Base-by-base conservation (phyloP, 2,113 vertebrate species). In the Rhineura floridana region DNA sequence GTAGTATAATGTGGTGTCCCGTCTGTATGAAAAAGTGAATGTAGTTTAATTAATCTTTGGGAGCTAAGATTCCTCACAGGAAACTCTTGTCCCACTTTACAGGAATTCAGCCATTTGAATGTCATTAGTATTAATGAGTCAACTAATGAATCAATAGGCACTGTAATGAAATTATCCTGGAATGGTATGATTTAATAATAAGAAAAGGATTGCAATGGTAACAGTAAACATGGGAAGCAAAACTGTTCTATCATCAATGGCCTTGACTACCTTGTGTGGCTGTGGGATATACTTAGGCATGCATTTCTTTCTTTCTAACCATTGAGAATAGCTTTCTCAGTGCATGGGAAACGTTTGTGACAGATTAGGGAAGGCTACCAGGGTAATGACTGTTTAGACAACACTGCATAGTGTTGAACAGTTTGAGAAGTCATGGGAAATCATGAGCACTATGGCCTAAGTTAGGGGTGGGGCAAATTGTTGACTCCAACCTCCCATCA, bases 81-180 rank as follows among this genome's bases (percentile, higher is more conserved):
- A 92, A 94, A 94, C 19, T 87, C 90, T 92, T 89, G 94, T 88
- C 92, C 81, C 84, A 91, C 81, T 92, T 94, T 93, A 78, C 79
- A 92, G 63, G 76, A 82, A 90, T 92, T 90, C 92, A 90, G 55
- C 81, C 46, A 82, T 92, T 93, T 84, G 48, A 70, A 85, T 93
- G 67, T 73, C 90, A 91, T 90, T 92, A 93, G 93, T 92, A 91
- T 85, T 87, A 79, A 70, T 84, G 75, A 90, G 59, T 70, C 84
- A 81, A 81, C 81, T 94, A 86, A 82, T 94, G 90, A 88, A 92
- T 92, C 93, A 91, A 90, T 87, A 83, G 80, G 89, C 88, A 89
- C 83, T 93, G 65, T 59, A 75, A 93, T 81, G 63, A 91, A 93
- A 92, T 93, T 94, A 92, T 87, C 91, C 52, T 84, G 92, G 85